phyloP scores from a whole-genome alignment of 2,113 vertebrate genomes.

The Eurystomus gularis region DNA sequence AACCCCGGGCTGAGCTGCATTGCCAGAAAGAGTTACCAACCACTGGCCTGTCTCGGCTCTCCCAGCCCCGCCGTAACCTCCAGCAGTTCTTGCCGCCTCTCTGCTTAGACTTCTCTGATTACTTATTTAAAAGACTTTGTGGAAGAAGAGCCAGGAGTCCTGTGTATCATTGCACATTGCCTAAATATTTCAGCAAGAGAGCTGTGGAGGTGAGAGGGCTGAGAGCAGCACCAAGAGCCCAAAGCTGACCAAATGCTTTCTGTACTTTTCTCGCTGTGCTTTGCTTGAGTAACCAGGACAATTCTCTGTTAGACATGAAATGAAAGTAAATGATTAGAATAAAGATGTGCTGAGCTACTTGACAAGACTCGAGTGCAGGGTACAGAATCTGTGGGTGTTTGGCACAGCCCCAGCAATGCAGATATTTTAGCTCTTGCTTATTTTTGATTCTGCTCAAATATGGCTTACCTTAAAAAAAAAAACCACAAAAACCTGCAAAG shows the following conservation, averaged over 20 bases:
- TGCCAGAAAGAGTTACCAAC: neutral
- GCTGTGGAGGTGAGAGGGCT: neutral
- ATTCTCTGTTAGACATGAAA: slow-evolving; percentile 37
- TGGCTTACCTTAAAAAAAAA: slow-evolving; percentile 33
- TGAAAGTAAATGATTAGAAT: slow-evolving; percentile 52
- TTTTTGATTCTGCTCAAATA: slow-evolving; percentile 60
- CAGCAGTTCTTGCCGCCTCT: neutral
- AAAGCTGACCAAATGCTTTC: neutral
- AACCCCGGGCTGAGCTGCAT: neutral
- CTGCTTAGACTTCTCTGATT: neutral
- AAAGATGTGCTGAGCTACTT: slow-evolving; percentile 63
- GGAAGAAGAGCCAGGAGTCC: neutral
- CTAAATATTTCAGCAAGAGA: neutral
- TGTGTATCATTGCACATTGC: neutral
- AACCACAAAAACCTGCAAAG: neutral
- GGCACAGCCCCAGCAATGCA: slow-evolving; percentile 62
- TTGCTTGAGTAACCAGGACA: slow-evolving; percentile 55
- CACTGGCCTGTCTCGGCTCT: neutral
- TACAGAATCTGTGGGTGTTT: slow-evolving; percentile 64
- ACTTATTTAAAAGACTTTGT: neutral
- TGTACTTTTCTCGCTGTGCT: neutral
- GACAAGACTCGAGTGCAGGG: slow-evolving; percentile 51
- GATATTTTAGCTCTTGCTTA: slow-evolving; percentile 66
- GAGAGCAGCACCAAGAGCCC: neutral
- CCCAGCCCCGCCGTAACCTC: neutral